A percentile compares a stretch with the other conserved stretches of the same genome.
Conservation (phyloP, 1,140 invertebrate species). For the Chlorops oryzae region DNA sequence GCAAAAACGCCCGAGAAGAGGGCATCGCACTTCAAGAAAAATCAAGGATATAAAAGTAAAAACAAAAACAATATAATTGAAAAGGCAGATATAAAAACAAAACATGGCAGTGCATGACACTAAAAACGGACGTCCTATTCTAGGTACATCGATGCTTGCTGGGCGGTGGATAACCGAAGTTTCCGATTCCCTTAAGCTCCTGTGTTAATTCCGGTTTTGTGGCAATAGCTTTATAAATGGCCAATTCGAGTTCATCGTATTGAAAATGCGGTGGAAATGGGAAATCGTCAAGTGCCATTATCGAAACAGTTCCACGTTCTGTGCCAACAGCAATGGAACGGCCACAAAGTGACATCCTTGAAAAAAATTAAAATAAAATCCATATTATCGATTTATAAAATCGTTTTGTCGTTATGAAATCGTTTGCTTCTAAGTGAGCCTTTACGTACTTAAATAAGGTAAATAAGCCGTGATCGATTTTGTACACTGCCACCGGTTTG, state of each 20-base stretch:
- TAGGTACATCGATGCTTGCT: too few species aligned
- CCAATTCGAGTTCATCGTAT: constrained; percentile 53
- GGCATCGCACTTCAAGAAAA: too few species aligned
- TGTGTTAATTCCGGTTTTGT: constrained; percentile 56
- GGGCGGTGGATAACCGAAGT: constrained; percentile 41
- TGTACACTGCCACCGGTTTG: constrained; percentile 54
- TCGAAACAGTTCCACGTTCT: constrained; percentile 56
- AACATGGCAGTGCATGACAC: too few species aligned
- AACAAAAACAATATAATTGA: too few species aligned
- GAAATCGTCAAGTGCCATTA: constrained; percentile 62
- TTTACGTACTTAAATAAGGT: too few species aligned
- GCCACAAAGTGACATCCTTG: constrained; percentile 57
- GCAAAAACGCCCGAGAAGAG: too few species aligned
- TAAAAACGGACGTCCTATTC: too few species aligned
- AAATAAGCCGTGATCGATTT: too few species aligned
- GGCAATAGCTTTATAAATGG: constrained; percentile 56
- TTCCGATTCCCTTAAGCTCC: constrained; percentile 53
- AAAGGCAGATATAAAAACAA: too few species aligned
- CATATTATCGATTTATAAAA: not conserved
- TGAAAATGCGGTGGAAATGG: constrained; percentile 62
- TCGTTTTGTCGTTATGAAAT: not conserved
- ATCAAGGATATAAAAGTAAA: too few species aligned
- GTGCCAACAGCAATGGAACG: constrained; percentile 63
- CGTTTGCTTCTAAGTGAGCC: not conserved
- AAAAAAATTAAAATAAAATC: constrained; percentile 1